Evolutionary conservation across 2,888 invertebrate species (phyloP).

Genomic region (Ecliptopera silaceata): DNA sequence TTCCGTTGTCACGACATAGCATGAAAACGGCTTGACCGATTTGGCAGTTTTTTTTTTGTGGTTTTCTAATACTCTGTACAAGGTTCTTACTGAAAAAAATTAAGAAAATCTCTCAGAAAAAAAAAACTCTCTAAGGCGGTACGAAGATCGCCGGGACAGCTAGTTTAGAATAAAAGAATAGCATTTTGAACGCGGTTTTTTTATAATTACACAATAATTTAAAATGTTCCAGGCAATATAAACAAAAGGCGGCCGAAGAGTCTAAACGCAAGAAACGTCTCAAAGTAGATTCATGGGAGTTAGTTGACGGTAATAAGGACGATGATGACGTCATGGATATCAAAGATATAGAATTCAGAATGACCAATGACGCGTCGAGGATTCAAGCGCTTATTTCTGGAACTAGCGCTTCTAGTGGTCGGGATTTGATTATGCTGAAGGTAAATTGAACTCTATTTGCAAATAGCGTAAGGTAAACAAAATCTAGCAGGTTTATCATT

Average conservation of each 20-base stretch:
- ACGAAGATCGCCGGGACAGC: too few species aligned
- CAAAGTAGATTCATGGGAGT: conserved; percentile 87
- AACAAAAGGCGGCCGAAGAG: conserved; percentile 84
- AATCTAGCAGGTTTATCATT: too few species aligned
- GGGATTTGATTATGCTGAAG: conserved; percentile 70
- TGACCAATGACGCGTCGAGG: conserved; percentile 89
- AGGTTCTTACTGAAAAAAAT: too few species aligned
- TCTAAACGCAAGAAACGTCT: conserved; percentile 89
- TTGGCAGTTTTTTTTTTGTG: too few species aligned
- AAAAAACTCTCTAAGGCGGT: too few species aligned
- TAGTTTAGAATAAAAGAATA: too few species aligned
- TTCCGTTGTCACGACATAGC: too few species aligned
- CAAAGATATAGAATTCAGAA: conserved; percentile 93
- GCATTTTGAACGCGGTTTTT: too few species aligned
- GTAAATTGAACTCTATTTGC: conserved; percentile 2
- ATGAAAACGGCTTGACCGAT: too few species aligned
- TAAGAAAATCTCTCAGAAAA: too few species aligned
- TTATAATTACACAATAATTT: too few species aligned
- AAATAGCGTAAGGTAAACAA: background rate
- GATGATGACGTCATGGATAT: conserved; percentile 86
- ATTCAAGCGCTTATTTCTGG: conserved; percentile 83
- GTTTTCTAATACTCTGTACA: too few species aligned
- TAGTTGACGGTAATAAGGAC: conserved; percentile 83
- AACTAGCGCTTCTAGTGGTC: conserved; percentile 63
- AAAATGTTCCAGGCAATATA: conserved; percentile 80